Percentiles rank a stretch among this genome's conserved stretches.
These are phyloP conservation scores for Neoseiulus cucumeris DNA, from an alignment of 1,140 invertebrate genomes.

Conservation along the genomic window DNA sequence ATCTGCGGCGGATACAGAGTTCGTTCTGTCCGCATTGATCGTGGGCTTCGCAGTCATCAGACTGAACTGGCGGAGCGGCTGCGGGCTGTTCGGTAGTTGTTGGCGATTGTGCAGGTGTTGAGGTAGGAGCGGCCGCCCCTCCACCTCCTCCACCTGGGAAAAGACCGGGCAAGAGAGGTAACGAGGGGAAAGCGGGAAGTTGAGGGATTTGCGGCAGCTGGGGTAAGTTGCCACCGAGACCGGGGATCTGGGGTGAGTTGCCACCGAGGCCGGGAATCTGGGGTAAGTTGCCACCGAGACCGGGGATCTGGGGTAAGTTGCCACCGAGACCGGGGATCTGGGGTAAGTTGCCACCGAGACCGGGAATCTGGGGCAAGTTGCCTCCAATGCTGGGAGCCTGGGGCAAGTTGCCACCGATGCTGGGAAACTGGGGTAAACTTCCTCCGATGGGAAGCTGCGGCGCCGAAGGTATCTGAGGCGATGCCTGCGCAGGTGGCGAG, in stretches of 20 bases:
- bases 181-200: not conserved
- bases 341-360: no score
- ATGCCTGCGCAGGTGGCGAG: not conserved
- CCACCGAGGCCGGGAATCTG: no score
- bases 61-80: not conserved
- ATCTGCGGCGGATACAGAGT: not conserved
- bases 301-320: no score
- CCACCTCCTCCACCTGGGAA: not conserved
- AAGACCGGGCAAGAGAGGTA: not conserved
- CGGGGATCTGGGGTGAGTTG: not conserved
- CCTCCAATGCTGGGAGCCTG: no score
- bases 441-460: no score
- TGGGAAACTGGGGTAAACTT: no score
- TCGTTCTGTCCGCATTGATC: slow-evolving; percentile 3
- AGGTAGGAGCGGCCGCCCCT: not conserved
- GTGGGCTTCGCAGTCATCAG: not conserved
- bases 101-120: not conserved
- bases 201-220: not conserved
- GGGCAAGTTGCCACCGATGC: no score
- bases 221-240: not conserved
- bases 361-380: no score
- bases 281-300: no score
- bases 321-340: no score
- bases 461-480: no score
- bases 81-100: not conserved